Evolutionary conservation across 2,113 vertebrate genomes (phyloP).

Genomic region (Cisticola juncidis): DNA sequence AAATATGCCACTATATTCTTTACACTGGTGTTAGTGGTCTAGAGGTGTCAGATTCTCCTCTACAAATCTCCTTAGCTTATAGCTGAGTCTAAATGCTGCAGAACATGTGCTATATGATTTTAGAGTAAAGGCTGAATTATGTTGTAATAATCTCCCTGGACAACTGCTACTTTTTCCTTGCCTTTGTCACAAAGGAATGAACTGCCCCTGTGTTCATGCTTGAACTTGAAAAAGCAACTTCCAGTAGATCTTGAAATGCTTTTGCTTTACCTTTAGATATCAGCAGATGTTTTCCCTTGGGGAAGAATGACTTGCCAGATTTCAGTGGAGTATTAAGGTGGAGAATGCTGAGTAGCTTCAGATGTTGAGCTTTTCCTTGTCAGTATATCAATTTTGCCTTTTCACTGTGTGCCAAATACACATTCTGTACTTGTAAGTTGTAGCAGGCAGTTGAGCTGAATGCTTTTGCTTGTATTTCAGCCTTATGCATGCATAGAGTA

Average conservation of each 20-base stretch:
- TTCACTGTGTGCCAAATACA: neutral
- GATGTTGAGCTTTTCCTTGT: neutral
- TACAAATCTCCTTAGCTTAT: neutral
- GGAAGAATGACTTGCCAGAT: neutral
- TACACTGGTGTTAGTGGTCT: neutral
- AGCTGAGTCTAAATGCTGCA: neutral
- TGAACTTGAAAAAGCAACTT: neutral
- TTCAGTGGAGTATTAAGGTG: neutral
- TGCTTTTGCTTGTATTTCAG: neutral
- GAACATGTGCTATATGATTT: neutral
- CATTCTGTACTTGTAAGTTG: neutral
- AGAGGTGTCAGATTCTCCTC: neutral
- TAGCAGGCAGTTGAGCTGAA: neutral
- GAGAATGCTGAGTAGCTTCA: neutral
- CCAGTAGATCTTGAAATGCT: neutral
- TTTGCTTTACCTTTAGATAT: neutral
- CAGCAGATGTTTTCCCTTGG: neutral
- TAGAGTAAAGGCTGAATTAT: neutral
- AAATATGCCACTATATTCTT: neutral
- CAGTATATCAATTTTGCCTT: neutral
- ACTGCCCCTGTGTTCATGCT: neutral
- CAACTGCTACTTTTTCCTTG: neutral
- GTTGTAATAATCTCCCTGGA: neutral
- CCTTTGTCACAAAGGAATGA: neutral
- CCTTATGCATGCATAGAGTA: neutral